phyloP scores from a whole-genome alignment of 92 coral and sea anemone species.

The Palythoa grandiflora region DNA sequence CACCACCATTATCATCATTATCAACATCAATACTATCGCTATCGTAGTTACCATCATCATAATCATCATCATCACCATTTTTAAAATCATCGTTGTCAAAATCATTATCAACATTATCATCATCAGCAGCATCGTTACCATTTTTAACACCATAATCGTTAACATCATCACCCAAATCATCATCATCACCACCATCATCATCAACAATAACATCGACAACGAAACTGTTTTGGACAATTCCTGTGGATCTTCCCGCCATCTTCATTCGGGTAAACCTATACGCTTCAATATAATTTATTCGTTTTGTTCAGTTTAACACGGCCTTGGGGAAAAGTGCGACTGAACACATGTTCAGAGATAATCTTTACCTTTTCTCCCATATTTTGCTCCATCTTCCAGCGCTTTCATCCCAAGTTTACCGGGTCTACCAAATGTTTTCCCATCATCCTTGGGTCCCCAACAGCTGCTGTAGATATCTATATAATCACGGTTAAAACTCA shows the following conservation, averaged over 20 bases:
- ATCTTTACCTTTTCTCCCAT: conserved; percentile 57
- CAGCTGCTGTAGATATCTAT: conserved; percentile 72
- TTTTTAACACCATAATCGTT: neutral
- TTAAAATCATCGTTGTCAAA: too few species aligned
- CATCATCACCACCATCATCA: too few species aligned
- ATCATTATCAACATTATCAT: too few species aligned
- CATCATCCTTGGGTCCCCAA: conserved; percentile 79
- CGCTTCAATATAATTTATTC: neutral
- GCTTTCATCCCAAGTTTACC: conserved; percentile 61
- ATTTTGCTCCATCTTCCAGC: conserved; percentile 56
- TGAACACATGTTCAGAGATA: neutral
- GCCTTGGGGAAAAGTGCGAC: neutral
- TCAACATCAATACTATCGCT: neutral
- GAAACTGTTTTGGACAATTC: too few species aligned
- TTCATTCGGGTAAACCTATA: too few species aligned
- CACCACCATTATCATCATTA: neutral
- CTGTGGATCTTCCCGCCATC: too few species aligned
- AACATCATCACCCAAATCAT: neutral
- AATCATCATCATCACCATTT: too few species aligned
- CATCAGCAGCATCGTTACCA: neutral
- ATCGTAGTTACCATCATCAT: too few species aligned
- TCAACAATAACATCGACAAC: too few species aligned
- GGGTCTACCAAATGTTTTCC: conserved; percentile 61
- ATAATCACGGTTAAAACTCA: conserved; percentile 52
- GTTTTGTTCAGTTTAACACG: neutral